Conservation (phyloP, 2,888 invertebrate genomes). For the Agapostemon virescens region DNA sequence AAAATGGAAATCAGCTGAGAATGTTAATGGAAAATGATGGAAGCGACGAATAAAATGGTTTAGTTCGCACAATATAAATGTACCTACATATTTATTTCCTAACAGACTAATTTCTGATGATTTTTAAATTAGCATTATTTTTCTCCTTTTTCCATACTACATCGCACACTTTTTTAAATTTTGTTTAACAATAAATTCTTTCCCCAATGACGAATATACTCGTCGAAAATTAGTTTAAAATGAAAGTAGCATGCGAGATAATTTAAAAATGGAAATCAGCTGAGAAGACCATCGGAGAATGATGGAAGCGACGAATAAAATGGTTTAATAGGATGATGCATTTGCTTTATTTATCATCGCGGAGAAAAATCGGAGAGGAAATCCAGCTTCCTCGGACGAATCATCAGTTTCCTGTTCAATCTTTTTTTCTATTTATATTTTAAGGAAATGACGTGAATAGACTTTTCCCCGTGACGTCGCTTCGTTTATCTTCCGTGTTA, state of each 20-base stretch:
- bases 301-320: not conserved
- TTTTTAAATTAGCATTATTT: no score
- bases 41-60: not conserved
- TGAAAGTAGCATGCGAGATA: not conserved
- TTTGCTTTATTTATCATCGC: not conserved
- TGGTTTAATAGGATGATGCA: not conserved
- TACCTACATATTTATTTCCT: no score
- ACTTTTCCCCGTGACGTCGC: not conserved
- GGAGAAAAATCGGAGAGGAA: not conserved
- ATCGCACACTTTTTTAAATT: no score
- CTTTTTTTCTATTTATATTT: not conserved
- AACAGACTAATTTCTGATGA: no score
- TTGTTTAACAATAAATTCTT: no score
- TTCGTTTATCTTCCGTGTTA: not conserved
- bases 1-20: not conserved
- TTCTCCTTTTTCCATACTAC: no score
- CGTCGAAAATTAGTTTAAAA: no score
- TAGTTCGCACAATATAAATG: no score
- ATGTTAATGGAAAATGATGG: not conserved
- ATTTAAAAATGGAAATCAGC: not conserved
- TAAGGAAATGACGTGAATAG: not conserved
- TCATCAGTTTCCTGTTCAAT: not conserved
- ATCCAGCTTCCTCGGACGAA: not conserved
- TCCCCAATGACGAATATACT: no score
- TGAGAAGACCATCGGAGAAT: not conserved